Evolutionary conservation across 2,113 vertebrate species (phyloP).

Genomic region (Andinoacara biseriatus): DNA sequence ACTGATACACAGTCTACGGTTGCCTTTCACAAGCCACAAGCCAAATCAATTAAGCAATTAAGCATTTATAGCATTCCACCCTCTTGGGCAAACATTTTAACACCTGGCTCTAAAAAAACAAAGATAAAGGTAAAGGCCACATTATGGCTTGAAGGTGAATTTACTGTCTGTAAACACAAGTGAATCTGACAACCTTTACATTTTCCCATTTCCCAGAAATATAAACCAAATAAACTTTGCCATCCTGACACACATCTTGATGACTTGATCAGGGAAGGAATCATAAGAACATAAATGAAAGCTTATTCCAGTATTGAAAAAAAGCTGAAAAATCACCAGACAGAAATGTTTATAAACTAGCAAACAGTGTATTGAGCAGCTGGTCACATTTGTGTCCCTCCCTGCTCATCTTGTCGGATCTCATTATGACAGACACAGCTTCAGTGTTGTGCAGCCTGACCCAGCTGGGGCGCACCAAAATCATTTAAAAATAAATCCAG

Average conservation of each 20-base stretch:
- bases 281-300: background rate
- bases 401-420: constrained; percentile 7
- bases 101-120: background rate
- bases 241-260: background rate
- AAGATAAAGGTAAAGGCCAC: background rate
- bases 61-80: background rate
- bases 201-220: background rate
- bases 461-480: constrained; percentile 43
- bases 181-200: background rate
- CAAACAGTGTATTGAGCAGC: background rate
- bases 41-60: background rate
- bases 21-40: background rate
- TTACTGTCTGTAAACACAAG: background rate
- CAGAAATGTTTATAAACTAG: background rate
- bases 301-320: too few species aligned
- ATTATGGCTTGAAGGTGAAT: background rate
- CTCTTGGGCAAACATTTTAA: background rate
- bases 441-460: constrained; percentile 17
- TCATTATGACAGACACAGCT: constrained; percentile 34
- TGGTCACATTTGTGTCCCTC: background rate
- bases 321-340: background rate
- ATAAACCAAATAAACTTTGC: background rate
- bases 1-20: background rate
- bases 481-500: constrained; percentile 13
- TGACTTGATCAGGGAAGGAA: background rate